A percentile compares a stretch with the other conserved stretches of the same genome.
Evolutionary conservation across 2,888 invertebrate genomes (phyloP).

Genomic region (Entomobrya proxima): DNA sequence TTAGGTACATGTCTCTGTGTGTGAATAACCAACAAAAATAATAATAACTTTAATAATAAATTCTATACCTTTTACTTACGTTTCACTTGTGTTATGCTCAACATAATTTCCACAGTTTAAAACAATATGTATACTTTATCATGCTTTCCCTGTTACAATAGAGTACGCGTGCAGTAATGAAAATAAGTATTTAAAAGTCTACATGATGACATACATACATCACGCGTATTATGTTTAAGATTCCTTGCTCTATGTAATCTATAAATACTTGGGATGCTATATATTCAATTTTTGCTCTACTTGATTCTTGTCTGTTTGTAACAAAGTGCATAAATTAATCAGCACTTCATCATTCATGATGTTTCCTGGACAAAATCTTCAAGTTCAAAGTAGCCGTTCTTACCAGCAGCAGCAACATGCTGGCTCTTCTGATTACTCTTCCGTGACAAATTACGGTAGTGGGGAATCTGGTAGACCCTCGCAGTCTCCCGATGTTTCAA

Average conservation of each 20-base stretch:
- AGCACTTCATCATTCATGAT: slow-evolving; percentile 73
- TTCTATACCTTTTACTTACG: too few species aligned
- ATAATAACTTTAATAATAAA: too few species aligned
- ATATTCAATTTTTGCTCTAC: slow-evolving; percentile 10
- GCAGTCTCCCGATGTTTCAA: slow-evolving; percentile 49
- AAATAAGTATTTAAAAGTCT: too few species aligned
- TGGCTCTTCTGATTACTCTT: slow-evolving; percentile 51
- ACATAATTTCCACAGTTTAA: too few species aligned
- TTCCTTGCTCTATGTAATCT: neutral
- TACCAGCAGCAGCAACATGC: slow-evolving; percentile 39
- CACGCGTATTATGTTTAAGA: slow-evolving; percentile 21
- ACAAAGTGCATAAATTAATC: slow-evolving; percentile 74
- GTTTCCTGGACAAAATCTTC: slow-evolving; percentile 70
- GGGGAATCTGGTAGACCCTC: slow-evolving; percentile 51
- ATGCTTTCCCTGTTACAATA: too few species aligned
- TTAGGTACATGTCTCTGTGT: too few species aligned
- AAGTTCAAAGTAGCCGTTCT: slow-evolving; percentile 20
- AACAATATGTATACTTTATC: too few species aligned
- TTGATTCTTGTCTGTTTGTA: neutral
- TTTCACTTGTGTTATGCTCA: too few species aligned
- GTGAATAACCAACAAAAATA: too few species aligned
- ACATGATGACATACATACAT: too few species aligned
- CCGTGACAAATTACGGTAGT: slow-evolving; percentile 52
- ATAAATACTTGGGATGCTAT: neutral
- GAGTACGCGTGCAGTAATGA: too few species aligned